Evolutionary conservation across 2,888 invertebrate species (phyloP), one percentile per base, ranked within the genome.

Genomic region (Protonemura montana): DNA sequence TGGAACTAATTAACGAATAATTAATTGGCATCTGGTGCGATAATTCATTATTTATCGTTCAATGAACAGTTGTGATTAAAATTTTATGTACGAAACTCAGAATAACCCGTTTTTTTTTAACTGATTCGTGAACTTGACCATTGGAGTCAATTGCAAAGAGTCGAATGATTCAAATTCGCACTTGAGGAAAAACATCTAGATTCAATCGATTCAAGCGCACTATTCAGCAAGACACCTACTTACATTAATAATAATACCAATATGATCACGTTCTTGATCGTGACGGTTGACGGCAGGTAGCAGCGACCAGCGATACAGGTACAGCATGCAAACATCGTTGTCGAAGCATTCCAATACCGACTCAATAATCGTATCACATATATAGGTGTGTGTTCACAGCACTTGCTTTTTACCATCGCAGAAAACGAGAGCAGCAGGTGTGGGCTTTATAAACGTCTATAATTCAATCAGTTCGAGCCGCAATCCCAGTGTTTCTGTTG

Each of bases 391-490:
- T 59, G 59, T 59, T 21, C 59, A 59, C 59, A 13, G 59, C 59
- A 59, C 59, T 59, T 59, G 21, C 59, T 59, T 59, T 59, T 59
- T 59, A 13, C 59, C 59, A 59, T 59, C 2, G 59, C 59, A 59
- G 59, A 59, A 59, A 59, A 59, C 59, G 59, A 59, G 59, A 59
- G 59, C 59, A 59, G 59, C 59, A 59, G 59, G 59, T 59, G 59
- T 59, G 59, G 59, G 59, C 59, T 59, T 59, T 21, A 59, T 59
- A 59, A 59, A 59, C 59, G 59, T 16, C 59, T 59, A 59, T 59
- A 59, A 59, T 59, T 59, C 59, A 59, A 59, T 59, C 35, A 59
- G 59, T 59, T 59, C 59, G 59, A 59, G 13, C 59, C 7, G 21
- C 59, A 59, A 21, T 59, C 21, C 13, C 59, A 59, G 59, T 59